A percentile compares a stretch with the other conserved stretches of the same genome.
These are phyloP conservation scores for Heterohyrax brucei DNA, from an alignment of 2,797 vertebrate species.

Conservation along the genomic window DNA sequence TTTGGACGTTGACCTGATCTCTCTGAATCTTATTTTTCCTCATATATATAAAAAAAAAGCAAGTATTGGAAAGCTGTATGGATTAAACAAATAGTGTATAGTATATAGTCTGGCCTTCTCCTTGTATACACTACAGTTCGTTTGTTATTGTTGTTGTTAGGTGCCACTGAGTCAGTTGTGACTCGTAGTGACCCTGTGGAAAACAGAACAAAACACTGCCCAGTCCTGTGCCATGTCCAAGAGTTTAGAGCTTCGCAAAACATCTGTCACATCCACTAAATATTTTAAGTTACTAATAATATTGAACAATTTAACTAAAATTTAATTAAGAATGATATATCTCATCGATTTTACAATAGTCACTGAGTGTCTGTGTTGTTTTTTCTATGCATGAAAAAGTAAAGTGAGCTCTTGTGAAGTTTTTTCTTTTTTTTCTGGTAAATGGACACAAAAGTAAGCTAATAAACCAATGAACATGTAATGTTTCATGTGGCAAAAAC, in stretches of 20 bases:
- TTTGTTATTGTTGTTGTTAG: no score
- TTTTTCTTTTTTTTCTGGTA: slow-evolving; percentile 5
- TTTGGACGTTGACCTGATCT: not conserved
- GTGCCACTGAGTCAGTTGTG: no score
- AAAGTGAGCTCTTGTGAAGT: not conserved
- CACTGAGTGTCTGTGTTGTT: not conserved
- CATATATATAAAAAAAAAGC: not conserved
- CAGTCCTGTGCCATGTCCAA: not conserved
- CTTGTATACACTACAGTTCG: not conserved
- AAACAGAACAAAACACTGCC: no score
- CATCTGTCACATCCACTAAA: not conserved
- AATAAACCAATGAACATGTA: not conserved
- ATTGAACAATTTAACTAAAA: not conserved
- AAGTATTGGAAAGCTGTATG: not conserved
- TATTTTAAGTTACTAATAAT: slow-evolving; percentile 55
- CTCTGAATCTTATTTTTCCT: slow-evolving; percentile 16
- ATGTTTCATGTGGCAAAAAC: not conserved
- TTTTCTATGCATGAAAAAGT: not conserved
- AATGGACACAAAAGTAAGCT: not conserved
- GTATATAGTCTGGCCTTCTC: not conserved
- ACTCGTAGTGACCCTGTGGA: no score
- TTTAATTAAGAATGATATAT: not conserved
- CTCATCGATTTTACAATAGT: not conserved
- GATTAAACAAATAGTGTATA: not conserved
- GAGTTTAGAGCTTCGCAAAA: not conserved